These are phyloP conservation scores for Phycodurus eques DNA, from an alignment of 2,113 vertebrate species.

Conservation along the genomic window DNA sequence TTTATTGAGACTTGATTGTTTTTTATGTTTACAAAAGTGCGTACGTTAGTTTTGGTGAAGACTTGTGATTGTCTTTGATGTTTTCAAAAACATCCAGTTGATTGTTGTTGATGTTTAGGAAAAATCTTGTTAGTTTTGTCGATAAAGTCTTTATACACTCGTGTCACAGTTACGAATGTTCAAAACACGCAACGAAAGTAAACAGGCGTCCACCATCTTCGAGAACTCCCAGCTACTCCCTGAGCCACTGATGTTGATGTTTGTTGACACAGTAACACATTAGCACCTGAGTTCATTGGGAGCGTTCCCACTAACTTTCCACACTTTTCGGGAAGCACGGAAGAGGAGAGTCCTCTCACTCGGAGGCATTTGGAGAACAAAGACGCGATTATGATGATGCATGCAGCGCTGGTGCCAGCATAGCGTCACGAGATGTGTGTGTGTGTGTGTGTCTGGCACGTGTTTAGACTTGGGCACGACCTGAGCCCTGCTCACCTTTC, in stretches of 20 bases:
- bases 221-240: neutral
- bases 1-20: no score
- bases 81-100: no score
- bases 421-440: neutral
- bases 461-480: conserved; percentile 18
- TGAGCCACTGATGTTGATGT: neutral
- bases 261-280: neutral
- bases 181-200: neutral
- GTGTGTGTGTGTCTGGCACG: neutral
- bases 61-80: no score
- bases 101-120: no score
- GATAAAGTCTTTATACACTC: no score
- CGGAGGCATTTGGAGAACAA: neutral
- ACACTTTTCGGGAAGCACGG: neutral
- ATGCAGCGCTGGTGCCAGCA: neutral
- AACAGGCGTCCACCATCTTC: neutral
- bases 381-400: neutral
- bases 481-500: conserved; percentile 79
- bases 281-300: neutral
- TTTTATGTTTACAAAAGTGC: no score
- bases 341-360: neutral
- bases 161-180: neutral
- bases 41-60: no score
- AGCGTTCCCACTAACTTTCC: neutral
- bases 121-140: no score